A percentile compares a stretch with the other conserved stretches of the same genome.
Conservation (phyloP, 2,888 invertebrate genomes). For the Cotesia congregata region DNA sequence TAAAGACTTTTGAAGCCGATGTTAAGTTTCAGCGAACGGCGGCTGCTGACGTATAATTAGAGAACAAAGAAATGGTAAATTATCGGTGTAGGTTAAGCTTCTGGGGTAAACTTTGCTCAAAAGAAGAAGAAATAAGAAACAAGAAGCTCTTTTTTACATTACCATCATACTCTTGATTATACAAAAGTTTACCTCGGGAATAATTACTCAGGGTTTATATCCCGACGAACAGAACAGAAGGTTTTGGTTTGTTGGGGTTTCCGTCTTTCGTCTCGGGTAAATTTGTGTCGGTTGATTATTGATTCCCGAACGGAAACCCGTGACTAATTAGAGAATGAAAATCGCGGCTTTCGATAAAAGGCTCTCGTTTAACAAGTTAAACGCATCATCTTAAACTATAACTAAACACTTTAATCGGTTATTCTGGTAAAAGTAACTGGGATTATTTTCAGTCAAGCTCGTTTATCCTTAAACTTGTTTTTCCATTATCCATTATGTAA, state of each 20-base stretch:
- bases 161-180: background rate
- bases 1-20: background rate
- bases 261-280: conserved; percentile 35
- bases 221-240: background rate
- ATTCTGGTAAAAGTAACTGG: background rate
- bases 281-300: conserved; percentile 46
- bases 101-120: background rate
- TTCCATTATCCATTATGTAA: background rate
- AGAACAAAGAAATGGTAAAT: conserved; percentile 12
- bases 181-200: too few relatives aligned
- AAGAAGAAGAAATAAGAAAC: background rate
- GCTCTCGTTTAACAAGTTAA: conserved; percentile 67
- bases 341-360: conserved; percentile 64
- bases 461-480: conserved; percentile 30
- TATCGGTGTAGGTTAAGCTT: background rate
- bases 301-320: conserved; percentile 53
- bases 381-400: conserved; percentile 51
- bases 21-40: background rate
- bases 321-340: conserved; percentile 67
- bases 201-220: background rate
- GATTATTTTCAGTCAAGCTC: conserved; percentile 7
- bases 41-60: background rate
- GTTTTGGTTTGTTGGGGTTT: background rate
- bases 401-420: conserved; percentile 33
- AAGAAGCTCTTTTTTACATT: background rate